Percentiles rank a stretch among this genome's conserved stretches.
These are phyloP conservation scores for Helarctos malayanus DNA, from an alignment of 2,797 vertebrate species.

Conservation along the genomic window DNA sequence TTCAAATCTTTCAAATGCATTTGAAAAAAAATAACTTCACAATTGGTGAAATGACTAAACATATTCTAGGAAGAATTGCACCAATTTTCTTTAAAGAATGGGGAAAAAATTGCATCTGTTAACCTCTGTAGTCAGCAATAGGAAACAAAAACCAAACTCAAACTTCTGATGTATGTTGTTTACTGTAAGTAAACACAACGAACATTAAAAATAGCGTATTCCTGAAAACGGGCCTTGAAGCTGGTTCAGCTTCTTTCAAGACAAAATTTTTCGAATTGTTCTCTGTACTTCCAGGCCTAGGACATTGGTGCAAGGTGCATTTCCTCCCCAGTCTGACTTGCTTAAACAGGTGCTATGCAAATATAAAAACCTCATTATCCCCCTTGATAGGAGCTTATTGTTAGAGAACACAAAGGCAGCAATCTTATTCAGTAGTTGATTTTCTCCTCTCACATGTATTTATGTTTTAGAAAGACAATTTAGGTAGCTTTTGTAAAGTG, in stretches of 20 bases:
- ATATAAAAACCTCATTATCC: conserved; percentile 59
- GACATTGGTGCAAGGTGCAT: neutral
- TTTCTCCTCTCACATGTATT: conserved; percentile 59
- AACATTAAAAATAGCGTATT: neutral
- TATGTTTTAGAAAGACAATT: conserved; percentile 76
- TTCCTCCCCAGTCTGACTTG: neutral
- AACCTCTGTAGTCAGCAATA: neutral
- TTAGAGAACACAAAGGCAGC: conserved; percentile 51
- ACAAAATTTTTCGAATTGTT: neutral
- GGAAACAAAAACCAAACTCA: conserved; percentile 7
- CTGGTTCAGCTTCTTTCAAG: neutral
- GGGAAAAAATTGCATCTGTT: neutral
- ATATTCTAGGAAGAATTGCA: neutral
- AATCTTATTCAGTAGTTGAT: neutral
- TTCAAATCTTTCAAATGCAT: neutral
- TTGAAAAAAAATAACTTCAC: neutral
- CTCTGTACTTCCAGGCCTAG: neutral
- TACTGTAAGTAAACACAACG: neutral
- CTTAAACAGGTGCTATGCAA: conserved; percentile 68
- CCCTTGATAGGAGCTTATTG: conserved; percentile 42
- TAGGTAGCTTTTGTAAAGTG: conserved; percentile 58
- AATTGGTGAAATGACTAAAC: conserved; percentile 30
- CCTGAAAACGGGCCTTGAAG: neutral
- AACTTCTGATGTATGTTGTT: neutral
- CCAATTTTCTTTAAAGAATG: neutral